Base-by-base conservation (phyloP, 2,888 invertebrate species). In the Thymelicus lineola region DNA sequence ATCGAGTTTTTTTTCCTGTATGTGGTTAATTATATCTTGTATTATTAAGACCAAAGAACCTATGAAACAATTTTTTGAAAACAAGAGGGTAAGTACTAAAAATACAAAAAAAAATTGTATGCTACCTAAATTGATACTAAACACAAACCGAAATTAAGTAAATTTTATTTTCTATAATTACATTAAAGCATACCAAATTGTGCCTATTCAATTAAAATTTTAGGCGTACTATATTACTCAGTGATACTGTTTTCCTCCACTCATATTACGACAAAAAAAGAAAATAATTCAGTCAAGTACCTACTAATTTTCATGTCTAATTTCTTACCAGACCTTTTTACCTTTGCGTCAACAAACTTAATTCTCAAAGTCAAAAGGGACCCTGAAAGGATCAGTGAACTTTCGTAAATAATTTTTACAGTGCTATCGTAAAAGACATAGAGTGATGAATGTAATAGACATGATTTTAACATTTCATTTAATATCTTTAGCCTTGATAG, bases 201-300 rank as follows among this genome's bases (percentile, higher is more conserved):
- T 38, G 7, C 38, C 7, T 38, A 7, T 7, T 5, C 7, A 38
- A 38, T 38, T 38, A 9, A 38, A 9, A 38, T 38, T 38, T 9
- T n/a, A 28, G 42, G 12, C 1, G 9, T 42, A 42, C 42, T 36
- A 7, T 1, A 57, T 57, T 35, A 57, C 36, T 57, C 57, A 57
- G 7, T n/a, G 7, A 0, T n/a, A 20, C 57, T n/a, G 28, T 35
- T 35, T 57, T 36, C 53, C 20, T 53, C 20, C 20, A 53, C 36
- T 36, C 3, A 28, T 36, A 36, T n/a, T 36, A 36, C 7, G 5
- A 36, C 6, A 35, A 28, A n/a, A 35, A 35, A 57, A 17, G 36
- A 57, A 36, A n/a, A 20, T 50, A 50, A 53, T 57, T 36, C 57
- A n/a, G 7, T 36, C 7, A 15, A 57, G n/a, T 57, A 57, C 57